Conservation (phyloP, 2,888 invertebrate species). For the Subacronicta megacephala region DNA sequence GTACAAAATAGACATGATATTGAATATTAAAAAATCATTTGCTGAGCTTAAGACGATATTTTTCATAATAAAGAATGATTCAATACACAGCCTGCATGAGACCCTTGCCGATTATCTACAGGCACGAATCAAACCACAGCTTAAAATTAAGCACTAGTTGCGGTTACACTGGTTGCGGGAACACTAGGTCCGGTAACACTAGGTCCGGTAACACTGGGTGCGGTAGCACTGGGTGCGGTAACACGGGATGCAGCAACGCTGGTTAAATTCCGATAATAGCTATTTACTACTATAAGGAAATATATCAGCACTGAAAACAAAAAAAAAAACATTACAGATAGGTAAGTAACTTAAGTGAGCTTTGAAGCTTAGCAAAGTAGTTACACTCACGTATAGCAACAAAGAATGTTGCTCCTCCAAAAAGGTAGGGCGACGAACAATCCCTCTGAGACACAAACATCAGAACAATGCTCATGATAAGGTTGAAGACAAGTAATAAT, state of each 20-base stretch:
- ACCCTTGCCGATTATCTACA: not conserved
- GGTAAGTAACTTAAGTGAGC: too few species aligned
- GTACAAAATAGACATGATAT: not conserved
- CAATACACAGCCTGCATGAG: not conserved
- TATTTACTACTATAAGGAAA: slow-evolving; percentile 62
- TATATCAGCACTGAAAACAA: slow-evolving; percentile 63
- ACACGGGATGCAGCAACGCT: too few species aligned
- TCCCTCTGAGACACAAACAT: not conserved
- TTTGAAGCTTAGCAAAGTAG: too few species aligned
- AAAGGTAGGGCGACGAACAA: slow-evolving; percentile 17
- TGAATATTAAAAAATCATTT: not conserved
- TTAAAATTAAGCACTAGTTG: too few species aligned
- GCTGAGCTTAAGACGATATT: not conserved
- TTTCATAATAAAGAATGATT: not conserved
- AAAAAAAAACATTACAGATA: slow-evolving; percentile 2
- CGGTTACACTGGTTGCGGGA: too few species aligned
- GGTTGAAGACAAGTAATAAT: slow-evolving; percentile 18
- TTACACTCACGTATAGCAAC: slow-evolving; percentile 37
- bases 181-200: too few species aligned
- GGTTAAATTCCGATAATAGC: slow-evolving; percentile 28
- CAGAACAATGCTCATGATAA: slow-evolving; percentile 12
- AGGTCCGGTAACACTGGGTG: too few species aligned
- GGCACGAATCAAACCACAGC: not conserved
- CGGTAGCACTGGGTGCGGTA: too few species aligned
- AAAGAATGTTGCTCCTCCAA: slow-evolving; percentile 17